Base-by-base conservation (phyloP, 2,113 vertebrate genomes). In the Sylvia atricapilla region DNA sequence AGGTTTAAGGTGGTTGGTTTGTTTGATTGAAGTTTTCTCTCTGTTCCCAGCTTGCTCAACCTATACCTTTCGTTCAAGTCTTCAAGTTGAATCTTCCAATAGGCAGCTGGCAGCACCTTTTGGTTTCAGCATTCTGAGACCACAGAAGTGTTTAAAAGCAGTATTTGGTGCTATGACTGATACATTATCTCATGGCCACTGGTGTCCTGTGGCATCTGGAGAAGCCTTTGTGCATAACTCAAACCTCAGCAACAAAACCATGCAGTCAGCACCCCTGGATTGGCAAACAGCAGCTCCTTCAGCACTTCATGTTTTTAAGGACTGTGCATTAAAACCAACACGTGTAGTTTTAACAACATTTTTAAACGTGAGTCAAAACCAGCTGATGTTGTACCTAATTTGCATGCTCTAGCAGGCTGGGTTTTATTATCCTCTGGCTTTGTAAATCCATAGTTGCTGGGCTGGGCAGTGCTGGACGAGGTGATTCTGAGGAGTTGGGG, bases 211-310 rank as follows among this genome's bases (percentile, higher is more conserved):
- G 46, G 46, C 31, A 62, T 24, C 59, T 49, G 15, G 55, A 56
- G 22, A 46, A 69, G 22, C 24, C 16, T 56, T 41, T 74, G 55
- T 28, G 25, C 25, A 15, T 9, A 87, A 28, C 20, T 60, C 4
- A 1, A 11, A 19, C 44, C 31, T 74, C 59, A 3, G 31, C 31
- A 73, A 44, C 31, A 69, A 33, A 86, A 20, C 39, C 39, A 6
- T 33, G 44, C 33, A 47, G 41, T 12, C 8, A 10, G 33, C 4
- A 6, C 12, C 14, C 44, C n/a, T 6, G 1, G 23, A 25, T 0
- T 33, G 63, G 21, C 25, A 53, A 84, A 27, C 14, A 53, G 55
- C 53, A 72, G 35, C 15, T 69, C 7, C 31, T 80, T 77, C 74
- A 46, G 20, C 37, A 28, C 53, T 44, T 53, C 28, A 23, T 8